These are phyloP conservation scores for Callospermophilus lateralis DNA, from an alignment of 2,113 vertebrate genomes.

Conservation along the genomic window DNA sequence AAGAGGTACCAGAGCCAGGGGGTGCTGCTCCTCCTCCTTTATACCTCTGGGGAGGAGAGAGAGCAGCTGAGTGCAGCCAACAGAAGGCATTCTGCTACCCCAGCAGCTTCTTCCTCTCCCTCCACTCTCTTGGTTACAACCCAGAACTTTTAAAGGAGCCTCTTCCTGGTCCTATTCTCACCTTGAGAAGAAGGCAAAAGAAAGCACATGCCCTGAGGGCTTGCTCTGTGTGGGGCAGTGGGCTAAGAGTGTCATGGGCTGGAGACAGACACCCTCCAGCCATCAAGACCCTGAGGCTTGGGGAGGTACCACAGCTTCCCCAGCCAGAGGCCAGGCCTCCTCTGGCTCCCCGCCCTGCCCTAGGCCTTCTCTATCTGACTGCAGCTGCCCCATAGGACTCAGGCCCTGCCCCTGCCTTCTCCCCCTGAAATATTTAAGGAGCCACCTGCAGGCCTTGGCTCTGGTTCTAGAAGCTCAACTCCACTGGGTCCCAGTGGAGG, in stretches of 20 bases:
- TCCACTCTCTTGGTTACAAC: background rate
- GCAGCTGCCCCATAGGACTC: background rate
- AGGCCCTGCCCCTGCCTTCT: background rate
- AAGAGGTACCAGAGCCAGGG: no score
- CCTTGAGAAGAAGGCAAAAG: background rate
- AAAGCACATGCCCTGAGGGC: background rate
- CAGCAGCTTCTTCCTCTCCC: no score
- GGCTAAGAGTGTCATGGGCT: background rate
- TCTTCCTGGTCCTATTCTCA: background rate
- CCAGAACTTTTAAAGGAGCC: background rate
- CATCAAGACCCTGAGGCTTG: fast-evolving
- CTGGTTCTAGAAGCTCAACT: background rate
- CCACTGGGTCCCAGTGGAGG: background rate
- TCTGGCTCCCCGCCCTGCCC: background rate
- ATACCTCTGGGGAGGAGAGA: background rate
- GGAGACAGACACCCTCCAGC: background rate
- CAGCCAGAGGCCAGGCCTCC: background rate
- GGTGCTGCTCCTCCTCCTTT: background rate
- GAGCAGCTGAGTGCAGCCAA: background rate
- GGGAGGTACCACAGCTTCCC: background rate
- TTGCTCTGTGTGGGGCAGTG: background rate
- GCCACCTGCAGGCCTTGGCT: background rate
- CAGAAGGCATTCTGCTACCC: background rate
- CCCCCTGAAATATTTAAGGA: background rate
- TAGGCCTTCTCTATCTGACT: background rate